These are phyloP conservation scores for Phymorhynchus buccinoides DNA, from an alignment of 1,140 invertebrate genomes.

Conservation along the genomic window DNA sequence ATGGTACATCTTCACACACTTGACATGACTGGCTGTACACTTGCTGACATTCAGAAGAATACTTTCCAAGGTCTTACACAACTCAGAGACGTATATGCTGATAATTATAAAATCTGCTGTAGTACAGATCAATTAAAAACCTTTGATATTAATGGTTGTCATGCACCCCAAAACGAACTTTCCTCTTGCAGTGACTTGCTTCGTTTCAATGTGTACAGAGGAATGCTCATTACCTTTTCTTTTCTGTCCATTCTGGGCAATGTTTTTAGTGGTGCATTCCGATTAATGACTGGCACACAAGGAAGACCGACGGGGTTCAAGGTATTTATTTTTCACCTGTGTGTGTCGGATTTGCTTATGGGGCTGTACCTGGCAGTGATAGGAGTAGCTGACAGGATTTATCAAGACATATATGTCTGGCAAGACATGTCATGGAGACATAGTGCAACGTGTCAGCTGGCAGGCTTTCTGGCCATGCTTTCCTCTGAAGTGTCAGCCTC, in stretches of 20 bases:
- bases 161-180: slow-evolving; percentile 50
- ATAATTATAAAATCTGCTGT: slow-evolving; percentile 56
- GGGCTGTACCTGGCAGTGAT: slow-evolving; percentile 67
- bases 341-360: slow-evolving; percentile 65
- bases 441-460: slow-evolving; percentile 55
- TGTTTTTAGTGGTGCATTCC: slow-evolving; percentile 44
- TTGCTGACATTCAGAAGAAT: not conserved
- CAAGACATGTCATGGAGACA: slow-evolving; percentile 55
- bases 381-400: slow-evolving; percentile 44
- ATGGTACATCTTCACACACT: slow-evolving; percentile 30
- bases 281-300: slow-evolving; percentile 28
- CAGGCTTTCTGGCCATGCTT: slow-evolving; percentile 61
- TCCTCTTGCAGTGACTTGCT: slow-evolving; percentile 56
- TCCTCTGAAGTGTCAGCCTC: slow-evolving; percentile 48
- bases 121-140: slow-evolving; percentile 19
- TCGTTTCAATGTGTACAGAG: slow-evolving; percentile 46
- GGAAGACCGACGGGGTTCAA: slow-evolving; percentile 43
- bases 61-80: not conserved
- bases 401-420: slow-evolving; percentile 55
- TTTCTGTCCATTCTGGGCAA: slow-evolving; percentile 51
- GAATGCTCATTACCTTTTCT: slow-evolving; percentile 55
- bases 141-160: slow-evolving; percentile 47
- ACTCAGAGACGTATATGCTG: slow-evolving; percentile 39
- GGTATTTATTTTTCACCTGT: slow-evolving; percentile 60
- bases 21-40: not conserved